Evolutionary conservation across 2,888 invertebrate species (phyloP), one percentile per base, ranked within the genome.

Genomic region (Mactromeris polynyma): DNA sequence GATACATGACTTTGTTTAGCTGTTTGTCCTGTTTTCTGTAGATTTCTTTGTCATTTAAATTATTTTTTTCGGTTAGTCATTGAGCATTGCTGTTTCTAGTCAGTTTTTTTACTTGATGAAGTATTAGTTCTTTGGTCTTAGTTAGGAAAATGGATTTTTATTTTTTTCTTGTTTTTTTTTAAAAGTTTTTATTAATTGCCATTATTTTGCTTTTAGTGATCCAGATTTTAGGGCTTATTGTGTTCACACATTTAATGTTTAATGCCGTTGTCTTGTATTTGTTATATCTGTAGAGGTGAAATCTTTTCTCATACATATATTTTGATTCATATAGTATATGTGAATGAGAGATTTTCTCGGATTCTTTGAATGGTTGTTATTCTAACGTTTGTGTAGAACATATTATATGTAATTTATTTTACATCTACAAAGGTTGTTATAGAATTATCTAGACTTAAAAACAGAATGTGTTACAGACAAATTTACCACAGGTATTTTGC

Each of bases 41-140:
- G 58, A 58, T 26, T 64, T 26, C 46, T 64, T 0, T 64, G n/a
- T 64, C 6, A 6, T n/a, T n/a, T 26, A 46, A 46, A 46, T 17
- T 7, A n/a, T 58, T 19, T 64, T 7, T 64, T 26, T 11, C 26
- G 3, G 58, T 64, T 26, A 6, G 7, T 64, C 3, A 64, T 26
- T n/a, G 26, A 58, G 26, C 58, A 64, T 64, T 64, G 6, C 58
- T 64, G 58, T 64, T n/a, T 64, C 58, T 64, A 64, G 58, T 64
- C 58, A 46, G 26, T 58, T 58, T 6, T n/a, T 58, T 19, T 26
- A 58, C 21, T 58, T n/a, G 6, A 58, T 64, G 0, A 64, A 26
- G n/a, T n/a, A 26, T 64, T 64, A 26, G n/a, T 64, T 26, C 26
- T 26, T 26, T 26, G n/a, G 1, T 64, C 26, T 21, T 26, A 64